These are phyloP conservation scores for Melitaea cinxia DNA, from an alignment of 1,140 invertebrate species.

Conservation along the genomic window DNA sequence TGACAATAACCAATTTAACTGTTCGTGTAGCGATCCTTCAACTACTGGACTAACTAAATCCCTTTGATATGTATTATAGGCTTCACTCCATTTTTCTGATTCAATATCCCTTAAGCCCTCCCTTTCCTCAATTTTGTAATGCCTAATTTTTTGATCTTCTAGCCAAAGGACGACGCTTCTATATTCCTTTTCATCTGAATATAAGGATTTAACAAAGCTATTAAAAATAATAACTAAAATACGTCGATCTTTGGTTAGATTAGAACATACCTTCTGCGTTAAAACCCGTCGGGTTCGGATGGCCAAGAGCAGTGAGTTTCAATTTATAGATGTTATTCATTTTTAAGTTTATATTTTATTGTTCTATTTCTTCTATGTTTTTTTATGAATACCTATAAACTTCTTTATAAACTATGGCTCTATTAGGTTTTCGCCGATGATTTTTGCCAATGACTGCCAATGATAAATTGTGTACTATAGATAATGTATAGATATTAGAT, in stretches of 20 bases:
- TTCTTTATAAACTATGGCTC: not conserved
- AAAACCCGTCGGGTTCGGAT: conserved; percentile 86
- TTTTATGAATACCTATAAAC: not conserved
- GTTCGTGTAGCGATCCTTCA: conserved; percentile 79
- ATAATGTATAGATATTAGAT: no score
- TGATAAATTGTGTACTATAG: no score
- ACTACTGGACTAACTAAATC: conserved; percentile 86
- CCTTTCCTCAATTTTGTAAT: conserved; percentile 93
- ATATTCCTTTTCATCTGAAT: conserved; percentile 89
- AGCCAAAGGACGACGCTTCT: conserved; percentile 93
- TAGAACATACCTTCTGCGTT: conserved; percentile 81
- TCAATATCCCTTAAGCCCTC: conserved; percentile 86
- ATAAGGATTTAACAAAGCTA: not conserved
- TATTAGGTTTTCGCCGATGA: no score
- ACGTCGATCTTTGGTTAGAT: not conserved
- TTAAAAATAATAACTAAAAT: not conserved
- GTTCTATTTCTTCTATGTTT: conserved; percentile 1
- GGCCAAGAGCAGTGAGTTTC: conserved; percentile 89
- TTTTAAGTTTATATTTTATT: not conserved
- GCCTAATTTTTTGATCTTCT: conserved; percentile 96
- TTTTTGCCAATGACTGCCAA: no score
- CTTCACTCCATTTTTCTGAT: conserved; percentile 85
- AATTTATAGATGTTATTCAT: conserved; percentile 85
- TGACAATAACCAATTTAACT: conserved; percentile 93
- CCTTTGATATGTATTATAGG: conserved; percentile 89